A percentile compares a stretch with the other conserved stretches of the same genome.
Conservation (phyloP, 1,140 invertebrate species). For the Drosophila prosaltans region DNA sequence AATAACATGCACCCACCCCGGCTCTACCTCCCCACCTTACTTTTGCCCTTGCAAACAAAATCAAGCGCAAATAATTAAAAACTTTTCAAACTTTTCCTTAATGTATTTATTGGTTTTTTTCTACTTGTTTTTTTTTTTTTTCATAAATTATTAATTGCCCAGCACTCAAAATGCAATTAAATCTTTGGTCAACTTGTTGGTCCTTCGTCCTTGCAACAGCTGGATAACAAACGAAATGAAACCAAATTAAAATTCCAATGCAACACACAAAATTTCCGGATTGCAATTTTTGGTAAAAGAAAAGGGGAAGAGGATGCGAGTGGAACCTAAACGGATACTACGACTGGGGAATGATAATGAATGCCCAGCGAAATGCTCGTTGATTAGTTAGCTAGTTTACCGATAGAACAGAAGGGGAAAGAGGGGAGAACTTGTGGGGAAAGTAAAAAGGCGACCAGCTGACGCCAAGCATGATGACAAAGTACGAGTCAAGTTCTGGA, state of each 20-base stretch:
- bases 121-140: slow-evolving; percentile 26
- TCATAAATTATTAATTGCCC: slow-evolving; percentile 75
- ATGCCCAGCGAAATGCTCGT: slow-evolving; percentile 59
- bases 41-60: slow-evolving; percentile 16
- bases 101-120: slow-evolving; percentile 16
- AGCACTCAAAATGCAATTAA: slow-evolving; percentile 80
- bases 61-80: slow-evolving; percentile 72
- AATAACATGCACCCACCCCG: slow-evolving; percentile 4
- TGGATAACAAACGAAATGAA: slow-evolving; percentile 58
- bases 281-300: slow-evolving; percentile 38
- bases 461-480: slow-evolving; percentile 59
- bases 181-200: slow-evolving; percentile 76
- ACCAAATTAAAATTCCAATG: slow-evolving; percentile 77
- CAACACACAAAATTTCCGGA: slow-evolving; percentile 41
- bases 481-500: slow-evolving; percentile 47
- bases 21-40: not conserved
- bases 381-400: slow-evolving; percentile 68
- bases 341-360: slow-evolving; percentile 57
- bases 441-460: slow-evolving; percentile 28
- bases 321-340: slow-evolving; percentile 38
- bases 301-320: too few species aligned
- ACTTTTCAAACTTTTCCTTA: slow-evolving; percentile 53
- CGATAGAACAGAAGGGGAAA: slow-evolving; percentile 32
- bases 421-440: not conserved
- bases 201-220: slow-evolving; percentile 63